Conservation (phyloP, 2,113 vertebrate species). For the Chunga burmeisteri region DNA sequence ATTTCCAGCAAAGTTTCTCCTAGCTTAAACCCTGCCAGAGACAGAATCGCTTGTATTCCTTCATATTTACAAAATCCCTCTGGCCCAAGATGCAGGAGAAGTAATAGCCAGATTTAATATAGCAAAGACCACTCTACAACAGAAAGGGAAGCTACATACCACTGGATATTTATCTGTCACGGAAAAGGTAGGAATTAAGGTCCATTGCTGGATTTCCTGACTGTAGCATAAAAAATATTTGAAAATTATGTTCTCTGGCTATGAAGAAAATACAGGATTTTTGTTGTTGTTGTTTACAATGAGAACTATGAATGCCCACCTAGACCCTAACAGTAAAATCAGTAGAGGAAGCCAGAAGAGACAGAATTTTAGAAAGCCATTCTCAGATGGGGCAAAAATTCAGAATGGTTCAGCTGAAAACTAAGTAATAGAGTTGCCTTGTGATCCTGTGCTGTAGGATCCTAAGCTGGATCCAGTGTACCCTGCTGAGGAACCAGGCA, state of each 20-base stretch:
- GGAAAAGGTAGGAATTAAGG: not conserved
- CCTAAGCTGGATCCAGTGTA: not conserved
- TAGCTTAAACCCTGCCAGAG: not conserved
- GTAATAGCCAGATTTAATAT: not conserved
- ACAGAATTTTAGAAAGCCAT: not conserved
- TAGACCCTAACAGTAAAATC: not conserved
- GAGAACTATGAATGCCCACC: not conserved
- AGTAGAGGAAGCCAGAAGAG: not conserved
- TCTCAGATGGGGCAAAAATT: not conserved
- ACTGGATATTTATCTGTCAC: not conserved
- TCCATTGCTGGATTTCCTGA: not conserved
- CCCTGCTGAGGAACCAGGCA: accelerated
- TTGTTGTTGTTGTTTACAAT: not conserved
- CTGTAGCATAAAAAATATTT: not conserved
- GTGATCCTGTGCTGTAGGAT: not conserved
- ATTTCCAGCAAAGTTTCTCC: not conserved
- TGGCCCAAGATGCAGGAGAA: not conserved
- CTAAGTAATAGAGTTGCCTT: not conserved
- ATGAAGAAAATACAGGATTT: not conserved
- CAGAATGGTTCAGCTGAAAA: not conserved
- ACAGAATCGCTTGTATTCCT: not conserved
- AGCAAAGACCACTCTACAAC: not conserved
- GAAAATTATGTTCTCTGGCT: not conserved
- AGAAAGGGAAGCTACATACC: not conserved
- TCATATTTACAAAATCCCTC: not conserved